Evolutionary conservation across 2,888 invertebrate species (phyloP), one percentile per base, ranked within the genome.

Genomic region (Apodemia hepburni): DNA sequence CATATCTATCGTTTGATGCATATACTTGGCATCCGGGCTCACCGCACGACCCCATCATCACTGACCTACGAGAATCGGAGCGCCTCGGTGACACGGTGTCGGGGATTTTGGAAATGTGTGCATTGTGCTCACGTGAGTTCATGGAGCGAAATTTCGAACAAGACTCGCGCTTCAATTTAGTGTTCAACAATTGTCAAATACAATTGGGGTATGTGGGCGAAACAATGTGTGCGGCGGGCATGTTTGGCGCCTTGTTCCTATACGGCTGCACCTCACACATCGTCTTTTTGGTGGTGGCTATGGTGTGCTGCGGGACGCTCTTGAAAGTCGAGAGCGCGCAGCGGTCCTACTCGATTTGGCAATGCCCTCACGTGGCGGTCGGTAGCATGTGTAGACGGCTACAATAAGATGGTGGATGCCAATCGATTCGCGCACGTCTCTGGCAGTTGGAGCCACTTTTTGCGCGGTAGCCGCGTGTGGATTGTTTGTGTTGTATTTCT

Each of bases 321-420:
- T 51, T 51, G 51, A 51, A 51, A 51, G 51, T 51, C 22, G 51
- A 22, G 51, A 51, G 51, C 51, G 51, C 22, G 18, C 51, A 51
- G 11, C 51, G 51, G 22, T 51, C 51, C 51, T 51, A 51, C 51
- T 17, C 51, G 22, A 51, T 51, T 51, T 18, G 51, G 51, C 51
- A 51, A 51, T 51, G 51, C 22, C 51, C 51, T 51, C 51, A 18
- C 22, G 22, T 51, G 18, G 17, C 51, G 17, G 49, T 49, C 49
- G 49, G n/a, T 18, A 49, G 17, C 49, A 49, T 49, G 49, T 49
- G 49, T 9, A 51, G 51, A 51, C 51, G 51, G 51, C 51, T 51
- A 51, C 49, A 49, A 49, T 51, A 51, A 51, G 51, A 51, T 51
- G 51, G 51, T 51, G 11, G 51, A 51, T 51, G 18, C 18, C 51